Percentiles rank a stretch among this genome's conserved stretches.
Evolutionary conservation across 2,888 invertebrate genomes (phyloP).

Genomic region (Drosophila kambysellisi): DNA sequence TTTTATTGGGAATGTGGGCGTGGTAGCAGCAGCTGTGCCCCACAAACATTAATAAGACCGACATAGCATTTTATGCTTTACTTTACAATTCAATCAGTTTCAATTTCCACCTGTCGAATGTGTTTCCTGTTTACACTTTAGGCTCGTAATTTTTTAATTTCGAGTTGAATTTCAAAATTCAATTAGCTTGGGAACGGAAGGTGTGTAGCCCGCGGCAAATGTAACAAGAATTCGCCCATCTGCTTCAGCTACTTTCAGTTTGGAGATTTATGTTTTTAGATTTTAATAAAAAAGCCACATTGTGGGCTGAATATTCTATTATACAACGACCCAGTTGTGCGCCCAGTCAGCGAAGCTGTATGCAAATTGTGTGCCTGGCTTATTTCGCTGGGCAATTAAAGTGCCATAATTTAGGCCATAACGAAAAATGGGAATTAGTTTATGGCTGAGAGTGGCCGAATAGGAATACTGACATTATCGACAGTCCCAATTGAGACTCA

Average conservation of each 20-base stretch:
- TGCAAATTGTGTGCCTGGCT: slow-evolving; percentile 52
- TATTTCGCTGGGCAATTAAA: slow-evolving; percentile 55
- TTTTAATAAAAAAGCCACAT: slow-evolving; percentile 76
- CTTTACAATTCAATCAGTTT: slow-evolving; percentile 79
- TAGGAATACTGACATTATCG: slow-evolving; percentile 8
- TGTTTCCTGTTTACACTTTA: slow-evolving; percentile 77
- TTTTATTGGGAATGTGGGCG: slow-evolving; percentile 21
- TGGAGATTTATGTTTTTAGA: slow-evolving; percentile 74
- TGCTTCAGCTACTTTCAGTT: slow-evolving; percentile 48
- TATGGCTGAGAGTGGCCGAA: not conserved
- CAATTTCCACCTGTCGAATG: slow-evolving; percentile 79
- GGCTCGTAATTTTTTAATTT: slow-evolving; percentile 78
- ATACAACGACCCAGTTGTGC: slow-evolving; percentile 7
- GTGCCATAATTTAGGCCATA: slow-evolving; percentile 56
- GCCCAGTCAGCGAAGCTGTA: not conserved
- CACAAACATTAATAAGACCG: slow-evolving; percentile 52
- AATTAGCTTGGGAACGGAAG: slow-evolving; percentile 54
- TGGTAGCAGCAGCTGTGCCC: slow-evolving; percentile 53
- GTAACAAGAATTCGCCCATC: slow-evolving; percentile 20
- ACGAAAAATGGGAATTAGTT: slow-evolving; percentile 24
- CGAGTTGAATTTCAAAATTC: slow-evolving; percentile 72
- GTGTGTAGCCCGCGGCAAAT: slow-evolving; percentile 14
- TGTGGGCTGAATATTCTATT: slow-evolving; percentile 35
- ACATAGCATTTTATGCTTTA: slow-evolving; percentile 66
- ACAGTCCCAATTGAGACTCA: not conserved